Conservation (phyloP, 2,113 vertebrate species). For the Pelecanoides urinatrix region DNA sequence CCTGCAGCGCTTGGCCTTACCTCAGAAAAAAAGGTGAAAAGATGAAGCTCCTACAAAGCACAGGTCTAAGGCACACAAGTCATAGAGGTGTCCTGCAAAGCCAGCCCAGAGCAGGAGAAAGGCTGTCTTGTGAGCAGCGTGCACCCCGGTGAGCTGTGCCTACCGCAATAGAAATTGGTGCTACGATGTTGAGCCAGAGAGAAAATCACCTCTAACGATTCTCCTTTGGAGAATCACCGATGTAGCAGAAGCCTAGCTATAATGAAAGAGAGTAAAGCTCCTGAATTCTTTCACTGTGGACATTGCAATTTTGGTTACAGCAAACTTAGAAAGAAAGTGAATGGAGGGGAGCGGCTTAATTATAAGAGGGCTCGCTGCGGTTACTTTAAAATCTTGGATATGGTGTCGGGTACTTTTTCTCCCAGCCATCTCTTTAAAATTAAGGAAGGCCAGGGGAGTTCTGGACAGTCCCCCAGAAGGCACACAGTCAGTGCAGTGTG, state of each 20-base stretch:
- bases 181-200: background rate
- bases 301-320: slow-evolving; percentile 48
- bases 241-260: background rate
- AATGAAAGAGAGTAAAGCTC: slow-evolving; percentile 33
- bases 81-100: background rate
- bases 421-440: background rate
- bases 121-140: rapidly evolving
- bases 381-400: slow-evolving; percentile 12
- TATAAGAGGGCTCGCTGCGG: background rate
- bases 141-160: background rate
- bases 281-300: background rate
- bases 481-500: background rate
- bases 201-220: background rate
- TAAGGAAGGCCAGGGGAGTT: background rate
- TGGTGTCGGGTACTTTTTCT: background rate
- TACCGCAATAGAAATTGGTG: background rate
- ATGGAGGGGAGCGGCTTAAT: slow-evolving; percentile 20
- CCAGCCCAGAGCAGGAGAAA: background rate
- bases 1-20: background rate
- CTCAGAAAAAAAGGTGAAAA: background rate
- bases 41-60: background rate
- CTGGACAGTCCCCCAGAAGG: background rate
- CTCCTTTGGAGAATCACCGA: background rate
- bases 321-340: background rate
- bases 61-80: background rate